Conservation (phyloP, 2,113 vertebrate genomes). For the Turnix velox region DNA sequence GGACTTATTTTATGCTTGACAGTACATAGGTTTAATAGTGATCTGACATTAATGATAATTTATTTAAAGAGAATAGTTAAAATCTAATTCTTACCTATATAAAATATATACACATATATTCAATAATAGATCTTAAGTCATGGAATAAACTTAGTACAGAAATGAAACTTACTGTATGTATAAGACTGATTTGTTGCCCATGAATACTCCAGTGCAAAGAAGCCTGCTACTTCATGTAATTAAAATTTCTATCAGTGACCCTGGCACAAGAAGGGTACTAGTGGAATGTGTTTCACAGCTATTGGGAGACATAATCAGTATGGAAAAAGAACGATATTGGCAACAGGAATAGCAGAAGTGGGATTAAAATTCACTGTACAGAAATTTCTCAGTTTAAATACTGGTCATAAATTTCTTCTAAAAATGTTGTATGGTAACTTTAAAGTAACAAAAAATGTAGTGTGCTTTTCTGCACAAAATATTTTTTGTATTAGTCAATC, state of each 20-base stretch:
- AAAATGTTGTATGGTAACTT: background rate
- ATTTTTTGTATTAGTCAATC: background rate
- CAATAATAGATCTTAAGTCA: background rate
- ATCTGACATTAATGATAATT: background rate
- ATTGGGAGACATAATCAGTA: background rate
- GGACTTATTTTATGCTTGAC: background rate
- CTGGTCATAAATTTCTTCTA: background rate
- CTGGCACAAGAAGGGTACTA: background rate
- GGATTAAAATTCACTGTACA: background rate
- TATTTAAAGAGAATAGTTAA: background rate
- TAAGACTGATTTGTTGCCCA: background rate
- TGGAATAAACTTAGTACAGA: background rate
- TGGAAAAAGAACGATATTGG: background rate
- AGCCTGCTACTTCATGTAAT: background rate
- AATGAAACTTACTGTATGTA: background rate
- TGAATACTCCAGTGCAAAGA: background rate
- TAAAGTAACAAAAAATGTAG: background rate
- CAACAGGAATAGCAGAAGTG: background rate
- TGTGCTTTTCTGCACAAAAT: background rate
- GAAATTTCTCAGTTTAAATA: background rate
- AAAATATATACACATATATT: background rate
- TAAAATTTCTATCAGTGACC: background rate
- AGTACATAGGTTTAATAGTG: background rate
- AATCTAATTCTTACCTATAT: background rate
- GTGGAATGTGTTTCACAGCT: background rate